A percentile compares a stretch with the other conserved stretches of the same genome.
These are phyloP conservation scores for Drosophila prolongata DNA, from an alignment of 2,888 invertebrate genomes.

Conservation along the genomic window DNA sequence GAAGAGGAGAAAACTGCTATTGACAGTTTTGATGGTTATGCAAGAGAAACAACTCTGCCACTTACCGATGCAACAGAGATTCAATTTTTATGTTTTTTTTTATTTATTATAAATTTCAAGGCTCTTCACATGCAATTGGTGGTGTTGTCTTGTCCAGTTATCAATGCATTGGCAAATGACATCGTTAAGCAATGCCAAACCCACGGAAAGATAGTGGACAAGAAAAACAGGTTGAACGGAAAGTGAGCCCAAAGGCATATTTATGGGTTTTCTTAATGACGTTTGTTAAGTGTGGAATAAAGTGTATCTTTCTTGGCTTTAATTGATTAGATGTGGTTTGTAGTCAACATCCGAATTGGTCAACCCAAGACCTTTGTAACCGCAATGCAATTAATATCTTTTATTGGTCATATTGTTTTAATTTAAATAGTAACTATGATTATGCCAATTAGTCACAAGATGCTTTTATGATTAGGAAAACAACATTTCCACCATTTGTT, in stretches of 20 bases:
- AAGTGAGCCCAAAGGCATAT: slow-evolving; percentile 23
- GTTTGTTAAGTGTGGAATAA: slow-evolving; percentile 16
- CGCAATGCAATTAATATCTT: background rate
- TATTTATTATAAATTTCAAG: slow-evolving; percentile 36
- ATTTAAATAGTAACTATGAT: background rate
- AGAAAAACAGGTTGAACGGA: slow-evolving; percentile 22
- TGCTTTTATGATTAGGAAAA: too few relatives aligned
- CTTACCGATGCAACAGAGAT: slow-evolving; percentile 21
- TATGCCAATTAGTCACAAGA: too few relatives aligned
- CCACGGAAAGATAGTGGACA: slow-evolving; percentile 18
- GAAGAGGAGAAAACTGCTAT: slow-evolving; percentile 16
- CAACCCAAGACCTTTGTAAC: slow-evolving; percentile 11
- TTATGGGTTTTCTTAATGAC: slow-evolving; percentile 41
- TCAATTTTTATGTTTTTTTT: slow-evolving; percentile 5
- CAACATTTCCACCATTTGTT: too few relatives aligned
- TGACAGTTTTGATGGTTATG: slow-evolving; percentile 35
- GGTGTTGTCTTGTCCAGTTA: slow-evolving; percentile 24
- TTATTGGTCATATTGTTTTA: background rate
- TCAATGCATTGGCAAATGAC: slow-evolving; percentile 37
- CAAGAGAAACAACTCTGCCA: slow-evolving; percentile 14
- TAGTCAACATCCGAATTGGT: slow-evolving; percentile 3
- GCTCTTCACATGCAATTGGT: slow-evolving; percentile 25
- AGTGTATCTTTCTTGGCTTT: slow-evolving; percentile 19
- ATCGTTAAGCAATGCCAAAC: slow-evolving; percentile 39
- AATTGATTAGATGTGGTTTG: slow-evolving; percentile 28